Evolutionary conservation across 1,140 invertebrate species (phyloP), one percentile per base, ranked within the genome.

Genomic region (Nylanderia fulva): DNA sequence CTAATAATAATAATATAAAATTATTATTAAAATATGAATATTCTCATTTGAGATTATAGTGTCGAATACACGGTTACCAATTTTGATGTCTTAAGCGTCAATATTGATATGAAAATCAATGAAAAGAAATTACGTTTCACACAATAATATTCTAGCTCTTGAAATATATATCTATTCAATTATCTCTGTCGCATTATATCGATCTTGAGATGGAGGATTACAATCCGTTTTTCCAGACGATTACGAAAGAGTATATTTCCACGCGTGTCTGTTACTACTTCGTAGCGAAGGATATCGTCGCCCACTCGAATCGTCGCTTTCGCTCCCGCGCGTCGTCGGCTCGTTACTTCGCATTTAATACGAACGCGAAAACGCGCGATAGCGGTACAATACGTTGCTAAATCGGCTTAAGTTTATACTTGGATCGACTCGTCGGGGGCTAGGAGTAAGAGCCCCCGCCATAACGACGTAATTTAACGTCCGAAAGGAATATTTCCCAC

Each of bases 401-500:
- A 84, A 84, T 88, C 88, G 77, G 63, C 71, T 84, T 86, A 72
- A 68, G 71, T 56, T 56, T 60, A 75, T 63, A 85, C 83, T 89
- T 86, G 56, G 48, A 88, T 79, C 84, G 48, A 39, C 68, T 76
- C 3, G 80, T 84, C 58, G 58, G 33, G 36, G n/a, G 71, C 13
- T 45, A 39, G 86, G 71, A 60, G 68, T 75, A 80, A 85, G 88
- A 45, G 58, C 82, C 54, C 33, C 39, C 83, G 84, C 36, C 71
- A 79, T 88, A 90, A 89, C 85, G 85, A 71, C 88, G 91, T 92
- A 91, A 92, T 93, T 93, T 92, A 91, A 91, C 90, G 85, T 87
- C 90, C 89, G 91, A 93, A 93, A 93, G 90, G 91, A 93, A 94
- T 94, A 94, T 94, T 94, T 93, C 91, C 90, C 90, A 91, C 92